phyloP scores from a whole-genome alignment of 2,888 invertebrate species.

The Ypsolopha scabrella region DNA sequence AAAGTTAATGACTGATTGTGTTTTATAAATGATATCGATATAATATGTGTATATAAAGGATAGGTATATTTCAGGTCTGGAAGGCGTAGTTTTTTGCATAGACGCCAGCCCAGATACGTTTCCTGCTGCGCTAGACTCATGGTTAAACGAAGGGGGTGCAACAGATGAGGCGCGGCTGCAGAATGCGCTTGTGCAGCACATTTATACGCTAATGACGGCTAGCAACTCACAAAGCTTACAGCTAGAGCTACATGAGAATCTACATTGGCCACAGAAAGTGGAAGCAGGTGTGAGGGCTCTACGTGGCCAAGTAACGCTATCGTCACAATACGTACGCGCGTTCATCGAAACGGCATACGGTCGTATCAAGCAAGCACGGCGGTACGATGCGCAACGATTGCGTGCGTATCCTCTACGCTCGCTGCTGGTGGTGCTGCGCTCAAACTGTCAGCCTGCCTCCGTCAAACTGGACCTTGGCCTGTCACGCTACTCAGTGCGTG shows the following conservation, averaged over 20 bases:
- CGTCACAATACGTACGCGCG: conserved; percentile 7
- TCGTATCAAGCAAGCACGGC: conserved; percentile 5
- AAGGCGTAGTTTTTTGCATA: conserved; percentile 8
- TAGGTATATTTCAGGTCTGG: conserved; percentile 4
- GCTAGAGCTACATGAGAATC: not conserved
- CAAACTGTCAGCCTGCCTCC: not conserved
- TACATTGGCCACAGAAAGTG: conserved; percentile 1
- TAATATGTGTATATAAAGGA: too few species aligned
- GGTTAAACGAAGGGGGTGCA: not conserved
- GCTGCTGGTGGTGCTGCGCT: conserved; percentile 8
- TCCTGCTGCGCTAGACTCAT: not conserved
- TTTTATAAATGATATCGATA: too few species aligned
- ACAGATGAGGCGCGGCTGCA: not conserved
- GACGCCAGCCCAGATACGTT: conserved; percentile 7
- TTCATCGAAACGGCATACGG: conserved; percentile 7
- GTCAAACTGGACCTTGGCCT: not conserved
- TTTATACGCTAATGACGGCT: conserved; percentile 2
- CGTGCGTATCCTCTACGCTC: conserved; percentile 3
- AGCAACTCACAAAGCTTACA: not conserved
- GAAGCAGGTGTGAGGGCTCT: conserved; percentile 2
- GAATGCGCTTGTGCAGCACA: conserved; percentile 2
- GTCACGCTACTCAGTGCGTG: conserved; percentile 3
- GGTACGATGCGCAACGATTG: conserved; percentile 1
- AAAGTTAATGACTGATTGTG: too few species aligned
- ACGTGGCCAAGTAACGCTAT: conserved; percentile 2